Conservation (phyloP, 1,140 invertebrate genomes). For the Bradynema listronoti region DNA sequence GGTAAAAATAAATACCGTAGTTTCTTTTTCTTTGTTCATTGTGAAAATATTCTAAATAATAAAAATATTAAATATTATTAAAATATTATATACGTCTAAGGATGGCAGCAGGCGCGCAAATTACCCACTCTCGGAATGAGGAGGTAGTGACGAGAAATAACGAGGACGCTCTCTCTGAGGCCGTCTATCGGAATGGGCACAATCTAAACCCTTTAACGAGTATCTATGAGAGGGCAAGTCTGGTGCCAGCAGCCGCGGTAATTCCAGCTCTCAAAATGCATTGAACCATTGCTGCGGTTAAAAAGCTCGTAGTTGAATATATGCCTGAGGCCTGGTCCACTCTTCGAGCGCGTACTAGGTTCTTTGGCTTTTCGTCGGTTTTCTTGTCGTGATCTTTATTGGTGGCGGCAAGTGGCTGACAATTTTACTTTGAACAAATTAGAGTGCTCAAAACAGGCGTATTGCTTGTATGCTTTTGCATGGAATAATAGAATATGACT, state of each 20-base stretch:
- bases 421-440: no score
- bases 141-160: constrained; percentile 79
- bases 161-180: constrained; percentile 71
- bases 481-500: constrained; percentile 77
- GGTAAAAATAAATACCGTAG: no score
- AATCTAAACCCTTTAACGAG: constrained; percentile 81
- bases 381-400: not conserved
- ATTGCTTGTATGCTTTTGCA: constrained; percentile 71
- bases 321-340: constrained; percentile 34
- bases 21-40: no score
- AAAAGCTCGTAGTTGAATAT: constrained; percentile 61
- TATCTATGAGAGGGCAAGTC: constrained; percentile 81
- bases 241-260: constrained; percentile 68
- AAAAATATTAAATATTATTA: no score
- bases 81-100: constrained; percentile 85
- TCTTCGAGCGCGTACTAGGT: constrained; percentile 24
- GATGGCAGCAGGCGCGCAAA: constrained; percentile 81
- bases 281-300: constrained; percentile 68
- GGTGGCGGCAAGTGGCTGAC: no score
- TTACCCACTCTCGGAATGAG: constrained; percentile 75
- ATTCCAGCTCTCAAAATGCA: constrained; percentile 83
- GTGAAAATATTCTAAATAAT: no score
- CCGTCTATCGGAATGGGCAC: constrained; percentile 79
- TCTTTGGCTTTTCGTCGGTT: constrained; percentile 15
- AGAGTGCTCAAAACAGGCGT: constrained; percentile 74